A percentile compares a stretch with the other conserved stretches of the same genome.
Evolutionary conservation across 2,797 vertebrate genomes (phyloP).

Genomic region (Neosilurus mollespiculum): DNA sequence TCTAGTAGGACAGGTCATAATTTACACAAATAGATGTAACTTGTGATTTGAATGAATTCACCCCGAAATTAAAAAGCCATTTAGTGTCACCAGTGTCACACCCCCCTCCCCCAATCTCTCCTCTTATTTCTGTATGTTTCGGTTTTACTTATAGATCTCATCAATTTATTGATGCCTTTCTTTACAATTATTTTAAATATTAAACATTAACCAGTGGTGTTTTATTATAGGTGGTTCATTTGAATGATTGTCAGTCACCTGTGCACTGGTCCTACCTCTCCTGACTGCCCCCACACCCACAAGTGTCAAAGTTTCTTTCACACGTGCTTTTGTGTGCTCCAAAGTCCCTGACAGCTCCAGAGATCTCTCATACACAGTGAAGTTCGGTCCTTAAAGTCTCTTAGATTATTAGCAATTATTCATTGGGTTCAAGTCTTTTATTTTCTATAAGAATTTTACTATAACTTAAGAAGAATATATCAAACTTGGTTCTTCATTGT

Average conservation of each 20-base stretch:
- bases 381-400: not conserved
- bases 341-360: constrained; percentile 36
- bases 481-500: not conserved
- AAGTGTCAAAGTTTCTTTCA: constrained; percentile 30
- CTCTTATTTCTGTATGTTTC: not conserved
- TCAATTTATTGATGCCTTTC: not conserved
- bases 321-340: constrained; percentile 6
- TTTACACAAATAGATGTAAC: too few relatives aligned
- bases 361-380: not conserved
- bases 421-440: not conserved
- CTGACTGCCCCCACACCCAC: not conserved
- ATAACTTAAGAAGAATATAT: not conserved
- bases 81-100: too few relatives aligned
- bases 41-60: too few relatives aligned
- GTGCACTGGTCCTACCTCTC: not conserved
- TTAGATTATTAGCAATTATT: not conserved
- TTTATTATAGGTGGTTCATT: not conserved
- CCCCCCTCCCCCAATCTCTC: not conserved
- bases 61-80: too few relatives aligned
- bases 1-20: too few relatives aligned
- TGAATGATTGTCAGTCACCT: not conserved
- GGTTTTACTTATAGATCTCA: not conserved
- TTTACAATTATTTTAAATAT: not conserved
- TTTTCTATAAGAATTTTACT: not conserved
- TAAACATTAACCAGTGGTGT: not conserved